phyloP scores from a whole-genome alignment of 2,797 vertebrate genomes.

The Echeneis naucrates region DNA sequence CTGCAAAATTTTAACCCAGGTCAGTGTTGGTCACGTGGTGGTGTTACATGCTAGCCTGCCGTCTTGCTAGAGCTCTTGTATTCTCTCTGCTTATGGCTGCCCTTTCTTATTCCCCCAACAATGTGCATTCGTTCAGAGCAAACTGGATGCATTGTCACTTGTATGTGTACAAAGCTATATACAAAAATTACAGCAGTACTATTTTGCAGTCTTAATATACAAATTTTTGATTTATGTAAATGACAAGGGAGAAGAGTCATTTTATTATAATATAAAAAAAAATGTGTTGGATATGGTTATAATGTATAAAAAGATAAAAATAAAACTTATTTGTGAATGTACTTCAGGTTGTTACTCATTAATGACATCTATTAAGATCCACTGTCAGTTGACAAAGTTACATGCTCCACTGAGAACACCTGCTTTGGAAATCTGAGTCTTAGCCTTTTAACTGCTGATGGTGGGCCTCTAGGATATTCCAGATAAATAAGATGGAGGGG shows the following conservation, averaged over 20 bases:
- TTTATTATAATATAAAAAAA: constrained; percentile 86
- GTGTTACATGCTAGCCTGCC: constrained; percentile 74
- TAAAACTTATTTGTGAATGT: constrained; percentile 88
- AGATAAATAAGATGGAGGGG: too few relatives aligned
- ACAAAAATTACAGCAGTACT: constrained; percentile 82
- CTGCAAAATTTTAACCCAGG: constrained; percentile 63
- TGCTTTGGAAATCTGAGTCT: too few relatives aligned
- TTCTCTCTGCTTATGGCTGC: constrained; percentile 81
- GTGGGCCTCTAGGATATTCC: too few relatives aligned
- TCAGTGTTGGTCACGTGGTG: constrained; percentile 73
- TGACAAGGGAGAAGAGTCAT: constrained; percentile 81
- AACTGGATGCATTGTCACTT: constrained; percentile 79
- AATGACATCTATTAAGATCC: not conserved
- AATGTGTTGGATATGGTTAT: constrained; percentile 85
- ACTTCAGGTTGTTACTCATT: constrained; percentile 31
- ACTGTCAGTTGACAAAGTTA: not conserved
- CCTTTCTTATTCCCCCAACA: constrained; percentile 67
- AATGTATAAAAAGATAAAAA: constrained; percentile 85
- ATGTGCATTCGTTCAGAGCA: constrained; percentile 73
- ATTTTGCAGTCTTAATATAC: constrained; percentile 87
- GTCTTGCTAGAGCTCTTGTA: constrained; percentile 77
- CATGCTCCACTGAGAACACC: too few relatives aligned
- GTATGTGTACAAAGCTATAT: constrained; percentile 83
- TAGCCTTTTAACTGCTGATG: too few relatives aligned
- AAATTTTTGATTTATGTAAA: constrained; percentile 83